Base-by-base conservation (phyloP, 2,113 vertebrate species). In the Polyodon spathula region DNA sequence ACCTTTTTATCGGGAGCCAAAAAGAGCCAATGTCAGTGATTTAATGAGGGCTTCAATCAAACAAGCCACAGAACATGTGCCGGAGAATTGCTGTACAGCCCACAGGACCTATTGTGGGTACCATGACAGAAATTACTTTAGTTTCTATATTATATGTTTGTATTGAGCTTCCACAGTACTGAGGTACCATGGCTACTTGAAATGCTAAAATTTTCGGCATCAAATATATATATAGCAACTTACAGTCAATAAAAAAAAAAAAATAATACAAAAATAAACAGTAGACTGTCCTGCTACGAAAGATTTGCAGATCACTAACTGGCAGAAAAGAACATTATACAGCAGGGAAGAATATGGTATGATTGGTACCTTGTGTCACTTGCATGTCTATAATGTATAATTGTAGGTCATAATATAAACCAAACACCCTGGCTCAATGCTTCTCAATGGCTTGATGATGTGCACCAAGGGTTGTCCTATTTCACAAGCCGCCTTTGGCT, bases 11-110 rank as follows among this genome's bases (percentile, higher is more conserved):
- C 79, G 61, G 71, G 60, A 81, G 69, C 65, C 80, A 73, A 76
- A 69, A 85, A 81, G 75, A 81, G 78, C 74, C 79, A 73, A 64
- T 83, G 88, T 90, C 83, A 86, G 68, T 66, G 38, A 71, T 78
- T 86, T 77, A 84, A 82, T 78, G 72, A 81, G 44, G 80, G 78
- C 87, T 87, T 87, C 86, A 87, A 86, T 87, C 80, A 81, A 66
- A 74, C 73, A 69, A 75, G 78, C 82, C 88, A 69, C 81, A 88
- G 80, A 86, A 81, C 76, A 78, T 69, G 78, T 73, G 77, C 81
- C 74, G 76, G 74, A 80, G 78, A 79, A 77, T 76, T 73, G 77
- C 75, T 69, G 64, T 68, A 73, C 72, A 71, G 79, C 72, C 80
- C 84, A 71, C 84, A 86, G 82, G 81, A 78, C 74, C 77, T 84